A percentile compares a stretch with the other conserved stretches of the same genome.
These are phyloP conservation scores for Rhopalosiphum maidis DNA, from an alignment of 1,140 invertebrate genomes.

Conservation along the genomic window DNA sequence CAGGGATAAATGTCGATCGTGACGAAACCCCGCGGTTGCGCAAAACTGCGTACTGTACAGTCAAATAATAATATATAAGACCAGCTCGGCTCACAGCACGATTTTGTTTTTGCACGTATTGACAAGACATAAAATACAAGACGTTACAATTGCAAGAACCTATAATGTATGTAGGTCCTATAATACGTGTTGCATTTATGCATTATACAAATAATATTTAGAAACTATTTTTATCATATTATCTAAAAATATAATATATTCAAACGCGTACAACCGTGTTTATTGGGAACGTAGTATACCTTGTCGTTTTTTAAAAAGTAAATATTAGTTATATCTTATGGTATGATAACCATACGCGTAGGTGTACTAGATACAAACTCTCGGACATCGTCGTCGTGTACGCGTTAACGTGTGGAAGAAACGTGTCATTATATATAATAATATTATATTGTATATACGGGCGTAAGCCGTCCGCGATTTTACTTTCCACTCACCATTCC, in stretches of 20 bases:
- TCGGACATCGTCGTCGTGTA: background rate
- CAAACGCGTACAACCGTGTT: background rate
- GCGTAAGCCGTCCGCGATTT: background rate
- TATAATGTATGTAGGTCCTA: background rate
- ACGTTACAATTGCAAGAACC: background rate
- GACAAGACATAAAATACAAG: too few relatives aligned
- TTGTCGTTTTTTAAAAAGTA: background rate
- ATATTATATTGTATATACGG: background rate
- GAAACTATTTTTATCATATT: background rate
- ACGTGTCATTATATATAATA: conserved; percentile 29
- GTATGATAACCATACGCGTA: background rate
- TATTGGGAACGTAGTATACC: background rate
- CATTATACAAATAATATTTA: background rate
- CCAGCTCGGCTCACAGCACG: background rate
- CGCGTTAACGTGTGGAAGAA: background rate
- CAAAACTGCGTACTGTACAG: background rate
- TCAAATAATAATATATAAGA: background rate
- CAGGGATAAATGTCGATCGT: conserved; percentile 26
- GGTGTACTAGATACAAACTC: background rate
- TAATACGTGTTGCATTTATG: background rate
- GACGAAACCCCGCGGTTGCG: conserved; percentile 15
- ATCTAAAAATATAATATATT: background rate
- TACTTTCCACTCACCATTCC: background rate
- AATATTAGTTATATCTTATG: background rate
- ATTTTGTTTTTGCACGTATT: conserved; percentile 24